Evolutionary conservation across 2,113 vertebrate genomes (phyloP), one percentile per base, ranked within the genome.

Genomic region (Aepyceros melampus): DNA sequence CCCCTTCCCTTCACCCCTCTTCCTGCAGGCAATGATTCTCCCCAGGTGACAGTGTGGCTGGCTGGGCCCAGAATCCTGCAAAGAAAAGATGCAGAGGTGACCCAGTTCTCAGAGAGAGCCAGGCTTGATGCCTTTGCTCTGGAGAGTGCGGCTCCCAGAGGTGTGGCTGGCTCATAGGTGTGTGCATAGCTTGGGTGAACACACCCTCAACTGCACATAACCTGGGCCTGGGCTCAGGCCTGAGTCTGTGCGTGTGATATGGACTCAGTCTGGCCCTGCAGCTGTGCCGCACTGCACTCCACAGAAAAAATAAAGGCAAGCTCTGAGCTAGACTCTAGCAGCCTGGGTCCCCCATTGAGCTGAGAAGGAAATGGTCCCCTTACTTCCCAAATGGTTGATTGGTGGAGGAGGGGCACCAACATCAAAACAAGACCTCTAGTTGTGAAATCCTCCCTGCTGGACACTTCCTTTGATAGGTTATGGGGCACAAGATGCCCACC

Each of bases 91-190:
- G 78, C 83, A 55, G 87, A 76, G 43, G 19, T 98, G 97, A 98
- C 97, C 98, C 94, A 98, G 0, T 97, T 98, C 94, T 97, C 97
- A 97, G 95, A 94, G 89, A n/a, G 55, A 97, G 58, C 45, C 74
- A 40, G 67, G 47, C 79, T 84, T 29, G n/a, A 76, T 36, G 64
- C 67, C 88, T 95, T 94, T 36, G 67, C 97, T 89, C 45, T 47
- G 84, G 31, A 91, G 25, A 78, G 40, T 36, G 47, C 10, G 16
- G 91, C 86, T 82, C 49, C 27, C 45, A 11, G 51, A 88, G 95
- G 95, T 45, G 95, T 88, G 96, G 79, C 83, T 43, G 47, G 78
- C 83, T 91, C 74, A 17, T 56, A 93, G 93, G 85, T 36, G 58
- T 88, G 83, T 27, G 10, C 19, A 2, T 45, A 88, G 60, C 13